Evolutionary conservation across 2,113 vertebrate genomes (phyloP).

Genomic region (Cochlearius cochlearius): DNA sequence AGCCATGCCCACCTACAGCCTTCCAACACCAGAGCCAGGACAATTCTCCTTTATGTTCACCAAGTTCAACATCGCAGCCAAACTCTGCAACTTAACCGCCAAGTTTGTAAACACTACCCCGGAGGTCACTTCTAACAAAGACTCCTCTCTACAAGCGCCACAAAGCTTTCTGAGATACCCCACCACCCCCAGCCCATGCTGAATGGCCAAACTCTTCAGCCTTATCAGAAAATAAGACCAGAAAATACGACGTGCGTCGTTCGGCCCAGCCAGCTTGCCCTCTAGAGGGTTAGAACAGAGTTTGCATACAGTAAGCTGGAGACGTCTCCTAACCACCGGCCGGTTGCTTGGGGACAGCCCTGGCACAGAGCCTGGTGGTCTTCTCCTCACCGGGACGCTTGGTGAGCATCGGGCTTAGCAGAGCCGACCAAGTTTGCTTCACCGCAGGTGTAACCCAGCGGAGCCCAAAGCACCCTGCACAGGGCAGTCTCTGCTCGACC

Average conservation of each 20-base stretch:
- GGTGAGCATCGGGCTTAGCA: rapidly evolving
- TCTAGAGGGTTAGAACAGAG: background rate
- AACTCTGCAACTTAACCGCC: background rate
- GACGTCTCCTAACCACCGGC: too few species aligned
- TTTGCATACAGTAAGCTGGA: too few species aligned
- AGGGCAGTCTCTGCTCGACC: background rate
- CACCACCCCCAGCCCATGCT: background rate
- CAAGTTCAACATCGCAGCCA: background rate
- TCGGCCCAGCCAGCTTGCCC: background rate
- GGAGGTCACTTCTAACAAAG: background rate
- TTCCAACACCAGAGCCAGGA: background rate
- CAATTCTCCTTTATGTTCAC: background rate
- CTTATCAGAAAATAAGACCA: background rate
- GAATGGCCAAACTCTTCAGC: background rate
- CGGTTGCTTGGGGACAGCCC: background rate
- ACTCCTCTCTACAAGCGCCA: background rate
- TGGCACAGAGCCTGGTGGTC: background rate
- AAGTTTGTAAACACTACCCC: background rate
- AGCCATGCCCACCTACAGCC: background rate
- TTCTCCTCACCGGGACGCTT: background rate
- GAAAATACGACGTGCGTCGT: background rate
- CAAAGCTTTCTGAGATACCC: rapidly evolving
- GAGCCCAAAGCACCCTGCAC: background rate
- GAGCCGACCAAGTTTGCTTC: background rate
- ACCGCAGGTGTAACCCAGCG: rapidly evolving